A percentile compares a stretch with the other conserved stretches of the same genome.
Evolutionary conservation across 2,797 vertebrate genomes (phyloP).

Genomic region (Rousettus madagascariensis): DNA sequence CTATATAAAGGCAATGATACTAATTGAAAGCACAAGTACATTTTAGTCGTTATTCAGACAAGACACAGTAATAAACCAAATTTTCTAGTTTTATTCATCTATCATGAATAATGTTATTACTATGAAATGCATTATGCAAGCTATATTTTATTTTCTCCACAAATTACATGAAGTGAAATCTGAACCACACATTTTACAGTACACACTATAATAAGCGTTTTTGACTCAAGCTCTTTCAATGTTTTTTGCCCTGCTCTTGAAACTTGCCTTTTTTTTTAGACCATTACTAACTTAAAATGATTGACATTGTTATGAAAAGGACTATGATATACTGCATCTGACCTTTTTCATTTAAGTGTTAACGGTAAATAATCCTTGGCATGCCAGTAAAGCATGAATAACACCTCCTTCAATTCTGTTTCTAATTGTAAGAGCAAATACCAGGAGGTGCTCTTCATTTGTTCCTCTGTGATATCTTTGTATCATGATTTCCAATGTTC

Average conservation of each 20-base stretch:
- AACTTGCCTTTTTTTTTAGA: neutral
- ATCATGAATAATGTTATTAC: constrained; percentile 59
- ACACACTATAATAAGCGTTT: neutral
- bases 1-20: constrained; percentile 36
- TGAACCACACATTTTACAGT: neutral
- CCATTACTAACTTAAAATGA: constrained; percentile 18
- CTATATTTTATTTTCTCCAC: constrained; percentile 56
- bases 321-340: neutral
- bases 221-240: neutral
- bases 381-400: neutral
- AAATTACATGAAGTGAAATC: constrained; percentile 71
- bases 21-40: constrained; percentile 70
- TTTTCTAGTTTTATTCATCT: constrained; percentile 67
- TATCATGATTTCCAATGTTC: neutral
- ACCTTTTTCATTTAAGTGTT: neutral
- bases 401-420: neutral
- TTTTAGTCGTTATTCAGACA: constrained; percentile 74
- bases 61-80: constrained; percentile 64
- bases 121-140: constrained; percentile 61
- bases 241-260: neutral
- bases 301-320: constrained; percentile 22
- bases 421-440: constrained; percentile 14
- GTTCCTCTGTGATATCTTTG: neutral
- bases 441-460: neutral
- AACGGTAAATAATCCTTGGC: neutral